Base-by-base conservation (phyloP, 2,888 invertebrate species). In the Aricia artaxerxes region DNA sequence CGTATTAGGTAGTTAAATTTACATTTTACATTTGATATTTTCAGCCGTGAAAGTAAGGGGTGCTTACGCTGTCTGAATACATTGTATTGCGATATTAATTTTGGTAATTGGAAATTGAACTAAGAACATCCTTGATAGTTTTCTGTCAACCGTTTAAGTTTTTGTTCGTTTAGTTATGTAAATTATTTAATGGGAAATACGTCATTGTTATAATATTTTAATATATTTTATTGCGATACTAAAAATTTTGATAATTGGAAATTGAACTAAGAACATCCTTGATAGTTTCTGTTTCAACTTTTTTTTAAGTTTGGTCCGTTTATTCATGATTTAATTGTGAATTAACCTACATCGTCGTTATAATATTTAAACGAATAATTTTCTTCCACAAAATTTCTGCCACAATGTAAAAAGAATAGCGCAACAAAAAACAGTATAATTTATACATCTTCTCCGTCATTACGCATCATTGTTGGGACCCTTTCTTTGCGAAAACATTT, bases 1-100 rank as follows among this genome's bases (percentile, higher is more conserved):
- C 90, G 92, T 90, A 93, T 93, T 93, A 93, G 92, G 93, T 90
- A 91, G 90, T 93, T 92, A 92, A 92, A 93, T 93, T 93, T 92
- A 92, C 93, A 93, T 92, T 92, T 92, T 90, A 90, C 92, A 91
- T 92, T 92, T 92, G 91, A 92, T 92, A 92, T 91, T 92, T 92
- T 89, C 90, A 89, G 90, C 92, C 92, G 92, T 92, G 92, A 91
- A 91, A 89, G 89, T 91, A 89, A 91, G 75, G 53, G 75, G 13
- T 7, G 57, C 53, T 53, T 91, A 88, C 89, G 88, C 88, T 89
- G 89, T 88, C 87, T 87, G 88, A 88, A 86, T 87, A 86, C 84
- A 73, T 73, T 73, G 9, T 24, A 44, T 73, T 73, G 4, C 44
- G 13, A 11, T 44, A 73, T 3, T 44, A n/a, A 44, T 69, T 69